Evolutionary conservation across 2,888 invertebrate species (phyloP).

Genomic region (Rosalia funebris): DNA sequence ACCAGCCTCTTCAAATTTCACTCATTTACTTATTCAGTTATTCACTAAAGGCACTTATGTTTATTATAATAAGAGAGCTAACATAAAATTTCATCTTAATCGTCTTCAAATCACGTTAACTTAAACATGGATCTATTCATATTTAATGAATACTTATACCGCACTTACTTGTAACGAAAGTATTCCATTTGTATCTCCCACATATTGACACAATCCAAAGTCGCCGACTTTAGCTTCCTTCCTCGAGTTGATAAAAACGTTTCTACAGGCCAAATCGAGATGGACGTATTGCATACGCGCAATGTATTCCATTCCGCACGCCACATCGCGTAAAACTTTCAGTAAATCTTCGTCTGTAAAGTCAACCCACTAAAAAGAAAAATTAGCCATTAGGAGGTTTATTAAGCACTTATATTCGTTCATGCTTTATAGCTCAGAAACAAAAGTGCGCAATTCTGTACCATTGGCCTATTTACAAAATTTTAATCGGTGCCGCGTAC

Average conservation of each 20-base stretch:
- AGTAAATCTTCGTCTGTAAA: not conserved
- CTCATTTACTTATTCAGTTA: not conserved
- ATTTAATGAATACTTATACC: conserved; percentile 11
- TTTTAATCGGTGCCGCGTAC: no score
- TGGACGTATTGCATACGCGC: conserved; percentile 24
- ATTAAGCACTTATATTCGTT: no score
- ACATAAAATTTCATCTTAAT: not conserved
- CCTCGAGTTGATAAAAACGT: conserved; percentile 26
- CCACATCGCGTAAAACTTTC: conserved; percentile 18
- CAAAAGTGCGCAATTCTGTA: no score
- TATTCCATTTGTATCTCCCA: conserved; percentile 21
- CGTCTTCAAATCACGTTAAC: no score
- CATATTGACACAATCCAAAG: conserved; percentile 25
- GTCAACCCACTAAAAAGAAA: not conserved
- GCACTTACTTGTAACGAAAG: not conserved
- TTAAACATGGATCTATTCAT: not conserved
- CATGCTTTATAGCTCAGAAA: no score
- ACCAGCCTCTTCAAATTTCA: no score
- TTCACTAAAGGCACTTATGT: not conserved
- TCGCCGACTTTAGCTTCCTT: conserved; percentile 33
- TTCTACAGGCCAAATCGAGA: conserved; percentile 22
- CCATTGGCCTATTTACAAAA: no score
- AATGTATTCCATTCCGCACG: conserved; percentile 31
- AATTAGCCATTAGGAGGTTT: no score
- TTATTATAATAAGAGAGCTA: not conserved